Percentiles rank a stretch among this genome's conserved stretches.
Evolutionary conservation across 2,888 invertebrate species (phyloP).

Genomic region (Acheta domesticus): DNA sequence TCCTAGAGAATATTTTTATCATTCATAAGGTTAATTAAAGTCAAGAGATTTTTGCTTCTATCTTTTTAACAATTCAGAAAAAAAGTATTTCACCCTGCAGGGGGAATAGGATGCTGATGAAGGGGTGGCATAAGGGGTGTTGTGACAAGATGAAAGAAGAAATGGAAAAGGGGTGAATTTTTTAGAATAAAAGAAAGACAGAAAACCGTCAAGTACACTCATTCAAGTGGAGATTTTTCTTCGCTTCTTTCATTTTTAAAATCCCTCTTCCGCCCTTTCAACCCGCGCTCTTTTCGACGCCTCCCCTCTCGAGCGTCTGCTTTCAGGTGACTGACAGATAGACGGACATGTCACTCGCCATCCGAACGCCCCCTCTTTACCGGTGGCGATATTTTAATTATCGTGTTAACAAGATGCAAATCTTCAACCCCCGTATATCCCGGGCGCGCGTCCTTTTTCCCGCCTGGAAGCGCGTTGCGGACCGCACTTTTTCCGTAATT

Average conservation of each 20-base stretch:
- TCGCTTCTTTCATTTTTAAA: slow-evolving; percentile 4
- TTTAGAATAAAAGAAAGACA: not conserved
- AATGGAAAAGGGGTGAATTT: not conserved
- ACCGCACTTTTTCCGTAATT: too few relatives aligned
- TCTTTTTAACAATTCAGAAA: slow-evolving; percentile 8
- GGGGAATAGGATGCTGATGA: not conserved
- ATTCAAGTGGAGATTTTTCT: slow-evolving; percentile 26
- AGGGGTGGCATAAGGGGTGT: not conserved
- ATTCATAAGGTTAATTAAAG: slow-evolving; percentile 5
- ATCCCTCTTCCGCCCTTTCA: not conserved
- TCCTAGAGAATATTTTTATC: not conserved
- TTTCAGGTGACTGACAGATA: slow-evolving; percentile 26
- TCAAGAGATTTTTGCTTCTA: not conserved
- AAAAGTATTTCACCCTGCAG: not conserved
- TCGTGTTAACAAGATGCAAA: slow-evolving; percentile 37
- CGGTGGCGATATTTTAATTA: slow-evolving; percentile 35
- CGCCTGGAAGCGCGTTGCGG: too few relatives aligned
- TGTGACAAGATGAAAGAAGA: not conserved
- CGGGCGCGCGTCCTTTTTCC: not conserved
- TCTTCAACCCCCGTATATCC: slow-evolving; percentile 25
- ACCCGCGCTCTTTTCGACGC: not conserved
- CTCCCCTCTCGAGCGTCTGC: not conserved
- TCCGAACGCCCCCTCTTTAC: not conserved
- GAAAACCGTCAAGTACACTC: slow-evolving; percentile 31
- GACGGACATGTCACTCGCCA: slow-evolving; percentile 29